Conservation (phyloP, 2,113 vertebrate genomes). For the Calyptomena viridis region DNA sequence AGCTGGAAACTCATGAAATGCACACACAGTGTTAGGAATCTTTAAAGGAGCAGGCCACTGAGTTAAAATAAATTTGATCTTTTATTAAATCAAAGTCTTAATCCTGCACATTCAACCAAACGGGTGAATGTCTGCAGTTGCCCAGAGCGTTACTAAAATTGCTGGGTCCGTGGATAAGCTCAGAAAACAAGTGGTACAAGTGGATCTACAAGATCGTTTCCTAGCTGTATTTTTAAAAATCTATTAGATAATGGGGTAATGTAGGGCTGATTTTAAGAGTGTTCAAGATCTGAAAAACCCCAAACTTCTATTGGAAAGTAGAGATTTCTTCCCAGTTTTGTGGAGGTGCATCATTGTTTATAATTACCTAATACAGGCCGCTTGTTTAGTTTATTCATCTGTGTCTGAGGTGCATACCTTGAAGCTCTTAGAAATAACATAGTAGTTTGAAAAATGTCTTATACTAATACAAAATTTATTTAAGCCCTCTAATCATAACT, state of each 20-base stretch:
- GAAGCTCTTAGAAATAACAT: background rate
- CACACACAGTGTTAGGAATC: background rate
- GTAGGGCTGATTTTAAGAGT: background rate
- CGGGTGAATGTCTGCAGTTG: background rate
- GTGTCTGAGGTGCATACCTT: background rate
- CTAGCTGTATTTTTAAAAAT: background rate
- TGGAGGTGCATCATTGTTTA: background rate
- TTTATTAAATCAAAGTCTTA: background rate
- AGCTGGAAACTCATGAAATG: conserved; percentile 29
- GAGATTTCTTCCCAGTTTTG: background rate
- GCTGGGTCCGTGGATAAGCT: background rate
- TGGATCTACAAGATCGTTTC: background rate
- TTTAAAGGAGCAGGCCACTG: background rate
- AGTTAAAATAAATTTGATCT: background rate
- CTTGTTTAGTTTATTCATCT: background rate
- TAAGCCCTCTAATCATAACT: conserved; percentile 41
- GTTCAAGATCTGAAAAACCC: background rate
- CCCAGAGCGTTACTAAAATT: background rate
- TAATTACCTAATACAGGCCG: background rate
- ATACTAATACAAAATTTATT: background rate
- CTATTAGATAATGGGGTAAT: background rate
- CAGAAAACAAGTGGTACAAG: background rate
- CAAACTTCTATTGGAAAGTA: background rate
- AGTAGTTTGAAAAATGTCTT: conserved; percentile 33
- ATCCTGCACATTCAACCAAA: background rate